Base-by-base conservation (phyloP, 1,140 invertebrate species). In the Streblospio benedicti region DNA sequence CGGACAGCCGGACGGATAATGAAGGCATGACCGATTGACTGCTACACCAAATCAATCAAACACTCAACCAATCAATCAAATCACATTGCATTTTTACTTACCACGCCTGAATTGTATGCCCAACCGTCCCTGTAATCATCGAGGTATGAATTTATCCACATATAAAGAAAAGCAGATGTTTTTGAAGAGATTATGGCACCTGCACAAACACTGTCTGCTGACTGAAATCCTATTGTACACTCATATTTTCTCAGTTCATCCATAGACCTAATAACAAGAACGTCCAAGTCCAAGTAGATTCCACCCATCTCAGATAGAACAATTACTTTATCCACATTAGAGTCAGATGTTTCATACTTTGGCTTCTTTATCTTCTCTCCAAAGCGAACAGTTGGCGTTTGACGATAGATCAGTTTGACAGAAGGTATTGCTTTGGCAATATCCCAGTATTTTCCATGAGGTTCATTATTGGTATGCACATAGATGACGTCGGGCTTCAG, bases 161-260 rank as follows among this genome's bases (percentile, higher is more conserved):
- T 23, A 18, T 30, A 35, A 23, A 59, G 41, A 41, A 63, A 63
- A 23, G 61, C 47, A 16, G 61, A 51, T 16, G 52, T 14, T 20
- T 31, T 49, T 14, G 33, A 32, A 32, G 56, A 59, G 35, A 59
- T 50, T 16, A 63, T 43, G 32, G 54, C 49, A 23, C 61, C 55
- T 9, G 38, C 50, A 27, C 54, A 57, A 20, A 56, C 47, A 12
- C 44, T 20, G 23, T 51, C 32, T 16, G 25, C 20, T 20, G 31
- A 18, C 43, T 59, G 33, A 9, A 45, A 35, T 35, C 62, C 79
- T 28, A 79, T 32, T 4, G 69, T 61, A 66, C 76, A 73, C 69
- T 78, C 76, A 64, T 69, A 78, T 43, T 64, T 64, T 23, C 73
- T 62, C 58, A 74, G 79, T 32, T 65, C 32, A 61, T 79, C 63